Evolutionary conservation across 64 coral and sea anemone genomes (phyloP).

Genomic region (Pocillopora damicornis): DNA sequence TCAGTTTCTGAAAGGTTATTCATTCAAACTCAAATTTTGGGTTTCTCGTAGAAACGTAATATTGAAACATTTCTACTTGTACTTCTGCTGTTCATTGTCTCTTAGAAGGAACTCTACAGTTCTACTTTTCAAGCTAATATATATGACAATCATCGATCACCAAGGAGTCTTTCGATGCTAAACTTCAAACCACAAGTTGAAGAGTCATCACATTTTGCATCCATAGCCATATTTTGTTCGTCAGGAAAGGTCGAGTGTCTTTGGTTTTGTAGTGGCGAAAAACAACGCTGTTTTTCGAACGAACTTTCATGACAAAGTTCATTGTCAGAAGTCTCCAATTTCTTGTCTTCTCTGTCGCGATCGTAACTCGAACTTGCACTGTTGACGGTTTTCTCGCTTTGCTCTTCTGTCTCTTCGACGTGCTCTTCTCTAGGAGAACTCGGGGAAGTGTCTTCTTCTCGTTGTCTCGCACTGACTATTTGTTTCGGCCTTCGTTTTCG

Average conservation of each 20-base stretch:
- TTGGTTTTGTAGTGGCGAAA: not conserved
- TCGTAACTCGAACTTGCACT: not conserved
- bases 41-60: no score
- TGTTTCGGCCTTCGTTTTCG: constrained; percentile 59
- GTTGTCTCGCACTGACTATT: not conserved
- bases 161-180: constrained; percentile 22
- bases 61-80: no score
- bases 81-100: not conserved
- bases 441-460: not conserved
- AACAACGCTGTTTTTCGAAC: not conserved
- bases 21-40: no score
- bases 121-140: not conserved
- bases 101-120: not conserved
- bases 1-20: no score
- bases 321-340: not conserved
- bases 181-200: constrained; percentile 2
- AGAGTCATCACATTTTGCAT: not conserved
- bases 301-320: constrained; percentile 9
- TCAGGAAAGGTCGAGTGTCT: not conserved
- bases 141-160: not conserved
- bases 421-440: not conserved
- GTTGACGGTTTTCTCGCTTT: not conserved
- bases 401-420: not conserved
- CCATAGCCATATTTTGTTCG: not conserved
- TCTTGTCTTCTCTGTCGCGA: constrained; percentile 3